Percentiles rank a stretch among this genome's conserved stretches.
phyloP scores from a whole-genome alignment of 2,797 vertebrate species.

The Coilia nasus region DNA sequence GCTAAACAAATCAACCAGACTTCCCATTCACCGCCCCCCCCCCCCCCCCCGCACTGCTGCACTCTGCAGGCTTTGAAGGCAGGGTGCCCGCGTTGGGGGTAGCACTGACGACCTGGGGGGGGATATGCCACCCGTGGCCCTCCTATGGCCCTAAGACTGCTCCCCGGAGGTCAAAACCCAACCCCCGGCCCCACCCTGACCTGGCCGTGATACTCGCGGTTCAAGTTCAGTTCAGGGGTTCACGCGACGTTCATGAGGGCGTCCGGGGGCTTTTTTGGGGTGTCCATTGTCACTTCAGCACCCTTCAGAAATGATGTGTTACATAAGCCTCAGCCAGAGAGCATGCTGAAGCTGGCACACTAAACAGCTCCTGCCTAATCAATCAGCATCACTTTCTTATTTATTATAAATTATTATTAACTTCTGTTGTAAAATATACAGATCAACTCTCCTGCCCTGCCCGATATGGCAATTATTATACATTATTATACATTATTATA shows the following conservation, averaged over 20 bases:
- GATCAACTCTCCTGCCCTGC: no score
- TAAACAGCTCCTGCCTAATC: no score
- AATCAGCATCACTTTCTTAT: no score
- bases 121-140: neutral
- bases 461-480: no score
- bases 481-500: no score
- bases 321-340: no score
- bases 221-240: conserved; percentile 80
- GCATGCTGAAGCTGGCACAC: no score
- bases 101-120: conserved; percentile 8
- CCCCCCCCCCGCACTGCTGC: neutral
- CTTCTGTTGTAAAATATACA: no score
- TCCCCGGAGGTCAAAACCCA: conserved; percentile 33
- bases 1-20: conserved; percentile 36
- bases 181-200: conserved; percentile 27
- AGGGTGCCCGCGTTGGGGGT: neutral
- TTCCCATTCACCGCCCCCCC: neutral
- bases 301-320: neutral
- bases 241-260: conserved; percentile 69
- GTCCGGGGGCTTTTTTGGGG: neutral
- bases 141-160: conserved; percentile 7
- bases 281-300: neutral
- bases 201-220: conserved; percentile 49
- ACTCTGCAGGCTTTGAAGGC: neutral
- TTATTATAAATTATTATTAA: no score